A percentile compares a stretch with the other conserved stretches of the same genome.
Conservation (phyloP, 2,113 vertebrate species). For the Vidua macroura region DNA sequence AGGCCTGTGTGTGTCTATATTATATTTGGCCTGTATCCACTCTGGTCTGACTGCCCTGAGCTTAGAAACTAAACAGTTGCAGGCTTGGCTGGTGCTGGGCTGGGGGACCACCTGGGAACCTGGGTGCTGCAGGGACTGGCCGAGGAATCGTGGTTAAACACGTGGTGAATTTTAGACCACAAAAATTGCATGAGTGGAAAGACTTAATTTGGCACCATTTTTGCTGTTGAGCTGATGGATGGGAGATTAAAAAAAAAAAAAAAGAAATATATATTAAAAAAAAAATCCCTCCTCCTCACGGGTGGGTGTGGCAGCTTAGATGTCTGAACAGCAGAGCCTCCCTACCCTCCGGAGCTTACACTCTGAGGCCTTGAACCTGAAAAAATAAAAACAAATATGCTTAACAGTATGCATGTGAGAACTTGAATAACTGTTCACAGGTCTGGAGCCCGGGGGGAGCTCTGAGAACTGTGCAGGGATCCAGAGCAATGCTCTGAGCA, state of each 20-base stretch:
- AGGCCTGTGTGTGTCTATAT: slow-evolving; percentile 45
- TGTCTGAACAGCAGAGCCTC: slow-evolving; percentile 47
- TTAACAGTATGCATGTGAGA: slow-evolving; percentile 11
- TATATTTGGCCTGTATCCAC: slow-evolving; percentile 58
- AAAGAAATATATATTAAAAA: not conserved
- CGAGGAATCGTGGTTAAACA: slow-evolving; percentile 32
- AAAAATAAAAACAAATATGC: slow-evolving; percentile 49
- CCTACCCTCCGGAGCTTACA: slow-evolving; percentile 36
- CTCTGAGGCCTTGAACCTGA: slow-evolving; percentile 31
- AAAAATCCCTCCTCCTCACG: not conserved
- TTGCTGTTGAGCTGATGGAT: slow-evolving; percentile 39
- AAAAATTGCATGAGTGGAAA: slow-evolving; percentile 35
- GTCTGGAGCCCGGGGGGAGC: not conserved
- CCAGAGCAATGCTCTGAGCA: not conserved
- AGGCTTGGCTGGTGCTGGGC: slow-evolving; percentile 28
- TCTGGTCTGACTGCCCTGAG: slow-evolving; percentile 35
- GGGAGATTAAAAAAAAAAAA: not conserved
- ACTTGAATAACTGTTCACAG: slow-evolving; percentile 6
- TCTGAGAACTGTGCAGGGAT: not conserved
- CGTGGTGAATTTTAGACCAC: slow-evolving; percentile 1
- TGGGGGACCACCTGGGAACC: slow-evolving; percentile 54
- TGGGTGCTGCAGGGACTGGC: slow-evolving; percentile 13
- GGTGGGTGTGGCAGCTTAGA: slow-evolving; percentile 47
- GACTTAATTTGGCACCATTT: slow-evolving; percentile 40
- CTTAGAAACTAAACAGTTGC: slow-evolving; percentile 45